Percentiles rank a stretch among this genome's conserved stretches.
phyloP scores from a whole-genome alignment of 2,888 invertebrate species.

The Thecophora atra region DNA sequence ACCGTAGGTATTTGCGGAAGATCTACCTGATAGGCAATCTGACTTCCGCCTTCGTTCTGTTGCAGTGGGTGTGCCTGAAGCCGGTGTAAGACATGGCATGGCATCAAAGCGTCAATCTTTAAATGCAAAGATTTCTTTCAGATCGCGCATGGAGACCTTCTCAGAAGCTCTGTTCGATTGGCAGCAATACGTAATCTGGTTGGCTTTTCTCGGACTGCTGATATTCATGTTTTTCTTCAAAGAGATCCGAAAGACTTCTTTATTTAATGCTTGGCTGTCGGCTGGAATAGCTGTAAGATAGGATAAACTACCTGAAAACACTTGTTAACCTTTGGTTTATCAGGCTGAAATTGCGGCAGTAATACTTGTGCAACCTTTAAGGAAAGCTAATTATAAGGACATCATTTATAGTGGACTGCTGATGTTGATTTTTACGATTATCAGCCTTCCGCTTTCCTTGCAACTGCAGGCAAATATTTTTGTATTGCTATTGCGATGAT shows the following conservation, averaged over 20 bases:
- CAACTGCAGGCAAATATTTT: constrained; percentile 28
- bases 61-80: constrained; percentile 36
- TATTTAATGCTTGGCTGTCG: background rate
- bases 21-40: constrained; percentile 34
- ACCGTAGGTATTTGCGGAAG: background rate
- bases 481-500: too few relatives aligned
- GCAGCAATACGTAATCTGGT: background rate
- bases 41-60: constrained; percentile 22
- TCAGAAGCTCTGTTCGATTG: constrained; percentile 41
- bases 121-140: background rate
- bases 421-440: background rate
- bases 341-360: constrained; percentile 30
- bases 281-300: constrained; percentile 28
- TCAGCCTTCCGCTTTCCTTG: constrained; percentile 33
- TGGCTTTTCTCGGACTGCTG: constrained; percentile 7
- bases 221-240: constrained; percentile 15
- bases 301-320: background rate
- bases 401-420: background rate
- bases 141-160: constrained; percentile 37
- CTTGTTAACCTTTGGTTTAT: background rate
- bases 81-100: background rate
- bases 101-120: background rate
- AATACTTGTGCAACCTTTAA: constrained; percentile 7
- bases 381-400: background rate
- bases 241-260: background rate